Conservation (phyloP, 1,140 invertebrate genomes). For the Fopius arisanus region DNA sequence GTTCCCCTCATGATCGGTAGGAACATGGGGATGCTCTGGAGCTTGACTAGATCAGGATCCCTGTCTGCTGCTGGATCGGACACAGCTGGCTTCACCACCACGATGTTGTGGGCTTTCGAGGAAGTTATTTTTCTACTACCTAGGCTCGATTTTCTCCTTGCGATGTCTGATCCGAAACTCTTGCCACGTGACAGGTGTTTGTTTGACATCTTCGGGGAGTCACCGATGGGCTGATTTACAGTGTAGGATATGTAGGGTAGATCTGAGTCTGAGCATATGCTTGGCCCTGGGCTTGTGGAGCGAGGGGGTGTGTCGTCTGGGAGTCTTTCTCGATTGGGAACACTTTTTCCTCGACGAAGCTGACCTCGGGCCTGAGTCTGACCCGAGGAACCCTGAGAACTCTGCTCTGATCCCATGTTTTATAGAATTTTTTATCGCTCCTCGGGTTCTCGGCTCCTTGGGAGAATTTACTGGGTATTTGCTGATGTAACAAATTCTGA, state of each 20-base stretch:
- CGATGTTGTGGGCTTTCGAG: slow-evolving; percentile 72
- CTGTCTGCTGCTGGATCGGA: slow-evolving; percentile 71
- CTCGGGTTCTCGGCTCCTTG: no score
- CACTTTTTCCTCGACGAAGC: slow-evolving; percentile 67
- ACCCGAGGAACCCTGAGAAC: slow-evolving; percentile 55
- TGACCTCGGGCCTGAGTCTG: slow-evolving; percentile 52
- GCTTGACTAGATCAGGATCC: slow-evolving; percentile 81
- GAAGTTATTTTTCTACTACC: slow-evolving; percentile 45
- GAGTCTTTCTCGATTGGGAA: slow-evolving; percentile 62
- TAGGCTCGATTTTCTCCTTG: slow-evolving; percentile 54
- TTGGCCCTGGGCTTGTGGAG: slow-evolving; percentile 82
- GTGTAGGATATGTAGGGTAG: slow-evolving; percentile 95
- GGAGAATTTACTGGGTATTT: no score
- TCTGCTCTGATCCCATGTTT: slow-evolving; percentile 71
- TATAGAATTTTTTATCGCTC: no score
- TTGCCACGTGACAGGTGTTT: slow-evolving; percentile 66
- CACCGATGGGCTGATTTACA: slow-evolving; percentile 88
- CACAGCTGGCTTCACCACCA: slow-evolving; percentile 82
- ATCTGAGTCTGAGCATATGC: slow-evolving; percentile 88
- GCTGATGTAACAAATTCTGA: no score
- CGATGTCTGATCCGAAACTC: slow-evolving; percentile 45
- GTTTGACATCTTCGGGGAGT: slow-evolving; percentile 79
- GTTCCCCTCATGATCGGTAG: slow-evolving; percentile 91
- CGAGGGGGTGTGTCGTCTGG: slow-evolving; percentile 69
- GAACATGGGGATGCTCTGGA: slow-evolving; percentile 89